Evolutionary conservation across 92 coral and sea anemone species (phyloP).

Genomic region (Phenganax stokvisi): DNA sequence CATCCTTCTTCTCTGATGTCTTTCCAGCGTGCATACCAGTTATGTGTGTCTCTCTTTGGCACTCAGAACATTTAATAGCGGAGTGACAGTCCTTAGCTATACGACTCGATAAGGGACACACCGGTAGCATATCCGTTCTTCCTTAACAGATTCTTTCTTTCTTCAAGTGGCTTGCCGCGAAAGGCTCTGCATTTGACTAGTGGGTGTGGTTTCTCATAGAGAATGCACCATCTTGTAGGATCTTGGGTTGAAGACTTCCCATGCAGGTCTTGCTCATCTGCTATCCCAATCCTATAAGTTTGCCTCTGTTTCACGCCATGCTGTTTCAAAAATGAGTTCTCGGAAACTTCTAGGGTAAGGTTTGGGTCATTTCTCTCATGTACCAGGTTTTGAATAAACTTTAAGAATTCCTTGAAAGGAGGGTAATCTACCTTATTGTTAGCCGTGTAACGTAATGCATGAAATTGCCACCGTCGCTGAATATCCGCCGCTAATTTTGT

Average conservation of each 20-base stretch:
- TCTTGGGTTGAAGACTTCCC: background rate
- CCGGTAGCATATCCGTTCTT: constrained; percentile 42
- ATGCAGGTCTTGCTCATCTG: background rate
- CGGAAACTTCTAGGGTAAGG: constrained; percentile 36
- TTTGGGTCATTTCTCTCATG: constrained; percentile 53
- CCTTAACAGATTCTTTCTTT: constrained; percentile 26
- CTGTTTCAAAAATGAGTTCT: background rate
- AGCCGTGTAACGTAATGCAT: constrained; percentile 44
- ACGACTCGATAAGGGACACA: constrained; percentile 42
- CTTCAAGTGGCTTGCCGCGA: constrained; percentile 33
- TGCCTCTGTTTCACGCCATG: background rate
- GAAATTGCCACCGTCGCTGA: constrained; percentile 55
- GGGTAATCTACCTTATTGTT: constrained; percentile 46
- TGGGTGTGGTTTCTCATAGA: constrained; percentile 54
- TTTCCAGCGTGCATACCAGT: constrained; percentile 14
- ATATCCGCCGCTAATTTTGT: constrained; percentile 50
- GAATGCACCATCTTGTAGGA: constrained; percentile 46
- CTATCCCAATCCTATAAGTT: background rate
- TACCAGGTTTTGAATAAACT: constrained; percentile 47
- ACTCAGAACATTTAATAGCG: constrained; percentile 30
- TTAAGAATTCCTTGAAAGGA: constrained; percentile 51
- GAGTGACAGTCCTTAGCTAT: constrained; percentile 39
- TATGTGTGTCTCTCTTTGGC: constrained; percentile 46
- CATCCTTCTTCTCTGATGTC: background rate
- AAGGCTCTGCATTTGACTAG: constrained; percentile 45